These are phyloP conservation scores for Caranx ignobilis DNA, from an alignment of 2,113 vertebrate genomes.

Conservation along the genomic window DNA sequence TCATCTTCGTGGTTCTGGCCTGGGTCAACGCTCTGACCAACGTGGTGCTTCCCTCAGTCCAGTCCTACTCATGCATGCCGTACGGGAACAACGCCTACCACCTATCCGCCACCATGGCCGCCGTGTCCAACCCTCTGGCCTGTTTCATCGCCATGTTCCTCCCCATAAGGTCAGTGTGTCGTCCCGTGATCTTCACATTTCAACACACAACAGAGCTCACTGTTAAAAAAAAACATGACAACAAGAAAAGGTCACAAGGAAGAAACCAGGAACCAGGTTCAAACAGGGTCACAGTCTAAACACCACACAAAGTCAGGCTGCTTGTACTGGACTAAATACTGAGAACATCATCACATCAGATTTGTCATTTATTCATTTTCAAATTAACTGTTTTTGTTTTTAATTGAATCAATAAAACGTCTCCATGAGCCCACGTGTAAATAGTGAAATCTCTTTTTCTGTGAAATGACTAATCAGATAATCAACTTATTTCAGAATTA, in stretches of 20 bases:
- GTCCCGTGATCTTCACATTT: not conserved
- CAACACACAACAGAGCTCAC: not conserved
- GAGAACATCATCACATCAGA: no score
- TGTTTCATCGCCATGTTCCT: constrained; percentile 86
- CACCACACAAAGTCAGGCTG: no score
- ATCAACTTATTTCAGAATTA: not conserved
- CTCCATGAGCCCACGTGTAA: no score
- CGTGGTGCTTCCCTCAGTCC: constrained; percentile 85
- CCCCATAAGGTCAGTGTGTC: constrained; percentile 77
- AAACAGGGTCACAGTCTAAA: no score
- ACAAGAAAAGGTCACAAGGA: no score
- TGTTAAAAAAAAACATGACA: no score
- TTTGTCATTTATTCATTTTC: no score
- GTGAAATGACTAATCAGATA: not conserved
- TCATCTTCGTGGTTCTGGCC: constrained; percentile 83
- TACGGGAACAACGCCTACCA: constrained; percentile 86
- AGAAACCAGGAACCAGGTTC: no score
- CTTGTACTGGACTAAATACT: no score
- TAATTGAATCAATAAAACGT: no score
- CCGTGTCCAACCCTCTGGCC: constrained; percentile 86
- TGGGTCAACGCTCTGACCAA: constrained; percentile 87
- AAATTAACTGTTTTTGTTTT: no score
- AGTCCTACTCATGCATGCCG: constrained; percentile 89
- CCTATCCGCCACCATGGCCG: constrained; percentile 82
- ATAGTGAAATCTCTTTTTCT: no score